Evolutionary conservation across 2,888 invertebrate species (phyloP).

Genomic region (Clostera curtula): DNA sequence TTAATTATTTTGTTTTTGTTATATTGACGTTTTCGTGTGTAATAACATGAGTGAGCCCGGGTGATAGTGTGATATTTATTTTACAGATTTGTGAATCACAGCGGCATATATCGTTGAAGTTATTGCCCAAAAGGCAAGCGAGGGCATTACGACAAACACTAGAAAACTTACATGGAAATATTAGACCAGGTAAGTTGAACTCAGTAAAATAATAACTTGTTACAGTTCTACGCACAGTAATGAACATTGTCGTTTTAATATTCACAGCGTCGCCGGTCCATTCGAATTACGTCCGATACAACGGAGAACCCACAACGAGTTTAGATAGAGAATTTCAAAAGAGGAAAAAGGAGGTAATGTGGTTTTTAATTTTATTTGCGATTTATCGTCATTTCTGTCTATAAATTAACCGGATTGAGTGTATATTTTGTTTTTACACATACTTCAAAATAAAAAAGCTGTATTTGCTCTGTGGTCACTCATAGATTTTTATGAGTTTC

Average conservation of each 20-base stretch:
- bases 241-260: conserved; percentile 3
- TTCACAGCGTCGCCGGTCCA: conserved; percentile 61
- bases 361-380: not conserved
- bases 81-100: conserved; percentile 89
- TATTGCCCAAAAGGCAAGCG: conserved; percentile 91
- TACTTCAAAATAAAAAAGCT: too few relatives aligned
- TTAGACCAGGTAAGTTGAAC: conserved; percentile 55
- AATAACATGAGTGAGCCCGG: too few relatives aligned
- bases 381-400: not conserved
- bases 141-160: conserved; percentile 86
- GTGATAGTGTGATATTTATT: too few relatives aligned
- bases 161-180: conserved; percentile 81
- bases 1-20: too few relatives aligned
- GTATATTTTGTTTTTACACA: too few relatives aligned
- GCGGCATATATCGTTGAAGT: conserved; percentile 84
- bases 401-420: not conserved
- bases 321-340: conserved; percentile 89
- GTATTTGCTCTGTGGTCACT: too few relatives aligned
- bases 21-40: too few relatives aligned
- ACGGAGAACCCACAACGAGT: conserved; percentile 77
- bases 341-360: conserved; percentile 83
- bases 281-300: conserved; percentile 53
- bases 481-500: too few relatives aligned
- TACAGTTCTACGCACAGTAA: not conserved
- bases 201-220: not conserved